Conservation (phyloP, 2,888 invertebrate genomes). For the Galerucella pusilla region DNA sequence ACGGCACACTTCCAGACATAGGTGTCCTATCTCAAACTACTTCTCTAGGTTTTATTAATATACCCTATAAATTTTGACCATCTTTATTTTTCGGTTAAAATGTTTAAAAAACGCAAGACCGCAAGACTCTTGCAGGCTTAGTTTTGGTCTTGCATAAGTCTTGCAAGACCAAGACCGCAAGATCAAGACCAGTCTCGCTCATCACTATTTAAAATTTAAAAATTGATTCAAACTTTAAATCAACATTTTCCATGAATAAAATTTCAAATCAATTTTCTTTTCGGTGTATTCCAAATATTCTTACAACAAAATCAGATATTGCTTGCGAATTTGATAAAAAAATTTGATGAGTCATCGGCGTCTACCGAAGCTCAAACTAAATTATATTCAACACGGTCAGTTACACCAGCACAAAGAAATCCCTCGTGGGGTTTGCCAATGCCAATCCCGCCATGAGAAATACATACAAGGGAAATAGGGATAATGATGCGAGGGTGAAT, state of each 20-base stretch:
- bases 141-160: no score
- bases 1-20: no score
- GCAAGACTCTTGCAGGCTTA: no score
- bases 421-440: slow-evolving; percentile 38
- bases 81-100: no score
- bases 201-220: no score
- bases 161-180: no score
- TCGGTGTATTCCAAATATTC: not conserved
- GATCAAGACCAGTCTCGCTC: no score
- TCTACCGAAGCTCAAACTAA: slow-evolving; percentile 51
- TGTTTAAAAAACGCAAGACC: no score
- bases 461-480: slow-evolving; percentile 41
- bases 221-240: no score
- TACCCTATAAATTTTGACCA: no score
- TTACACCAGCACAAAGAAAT: slow-evolving; percentile 59
- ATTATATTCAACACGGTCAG: slow-evolving; percentile 63
- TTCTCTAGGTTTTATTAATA: no score
- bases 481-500: slow-evolving; percentile 28
- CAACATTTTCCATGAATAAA: not conserved
- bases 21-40: no score
- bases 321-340: not conserved
- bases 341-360: slow-evolving; percentile 49
- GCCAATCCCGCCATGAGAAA: slow-evolving; percentile 25
- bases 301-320: not conserved
- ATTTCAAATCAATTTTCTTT: not conserved